Evolutionary conservation across 1,140 invertebrate genomes (phyloP), one percentile per base, ranked within the genome.

Genomic region (Sogatella furcifera): DNA sequence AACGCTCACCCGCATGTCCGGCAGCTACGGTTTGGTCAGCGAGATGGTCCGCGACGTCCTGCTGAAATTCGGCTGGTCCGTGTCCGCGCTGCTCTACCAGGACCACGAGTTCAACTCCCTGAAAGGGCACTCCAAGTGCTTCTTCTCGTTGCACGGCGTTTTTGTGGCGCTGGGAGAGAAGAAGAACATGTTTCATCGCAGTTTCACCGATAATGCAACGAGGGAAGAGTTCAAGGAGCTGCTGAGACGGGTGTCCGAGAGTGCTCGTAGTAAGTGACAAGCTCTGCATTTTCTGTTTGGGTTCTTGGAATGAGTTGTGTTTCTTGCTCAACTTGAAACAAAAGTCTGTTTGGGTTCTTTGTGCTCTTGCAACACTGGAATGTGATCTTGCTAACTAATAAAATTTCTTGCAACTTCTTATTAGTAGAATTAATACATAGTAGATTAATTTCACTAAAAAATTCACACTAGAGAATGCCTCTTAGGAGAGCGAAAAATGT

Each of bases 1-100:
- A 1, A 84, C 89, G 0, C 74, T 96, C 11, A 95, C 90, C 0
- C 79, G 92, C 41, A 84, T 95, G 74, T 92, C 91, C 78, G 89
- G 91, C 0, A 86, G 86, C 43, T 88, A 92, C 73, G 80, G 77
- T 55, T 81, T 87, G 68, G 80, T 89, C 2, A 87, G 85, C 5
- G 78, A 80, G 60, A 87, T 89, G 13, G 77, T 92, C 1, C 71
- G 77, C 1, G 75, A 82, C 42, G 83, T 92, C 13, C 71, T 88
- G 1, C 72, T 78, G 67, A 78, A 80, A 31, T 90, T 89, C 69
- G 80, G 83, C 11, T 92, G 89, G 89, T 77, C 78, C 14, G 76
- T 80, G 14, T 74, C 83, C 4, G 83, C 82, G 3, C 78, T 89
- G 64, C 72, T 89, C 13, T 89, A 84, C 69, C 84, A 88, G 71